Percentiles rank a stretch among this genome's conserved stretches.
These are phyloP conservation scores for Muschampia staudingeri DNA, from an alignment of 2,888 invertebrate genomes.

Conservation along the genomic window DNA sequence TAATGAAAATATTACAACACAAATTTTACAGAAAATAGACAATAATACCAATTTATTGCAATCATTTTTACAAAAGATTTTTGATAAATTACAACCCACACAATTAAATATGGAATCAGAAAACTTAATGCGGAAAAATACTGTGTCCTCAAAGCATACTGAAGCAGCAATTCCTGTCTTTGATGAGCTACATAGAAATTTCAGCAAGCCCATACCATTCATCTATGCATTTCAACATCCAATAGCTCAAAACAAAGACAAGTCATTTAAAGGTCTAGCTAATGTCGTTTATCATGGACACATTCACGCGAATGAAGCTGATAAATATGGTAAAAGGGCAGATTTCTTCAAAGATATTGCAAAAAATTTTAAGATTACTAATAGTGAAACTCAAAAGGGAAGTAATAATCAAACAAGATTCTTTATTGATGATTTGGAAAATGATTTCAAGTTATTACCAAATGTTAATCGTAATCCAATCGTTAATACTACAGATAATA, in stretches of 20 bases:
- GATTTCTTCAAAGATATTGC: slow-evolving; percentile 1
- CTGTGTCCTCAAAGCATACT: neutral
- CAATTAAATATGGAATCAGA: slow-evolving; percentile 38
- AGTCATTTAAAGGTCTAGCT: slow-evolving; percentile 28
- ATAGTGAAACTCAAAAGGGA: neutral
- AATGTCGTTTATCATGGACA: slow-evolving; percentile 45
- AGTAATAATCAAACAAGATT: slow-evolving; percentile 19
- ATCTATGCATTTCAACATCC: slow-evolving; percentile 65
- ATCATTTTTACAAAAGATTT: slow-evolving; percentile 77
- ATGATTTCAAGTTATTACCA: slow-evolving; percentile 29
- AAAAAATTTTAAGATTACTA: neutral
- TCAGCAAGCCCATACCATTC: slow-evolving; percentile 62
- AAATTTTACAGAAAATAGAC: slow-evolving; percentile 82
- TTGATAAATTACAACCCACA: slow-evolving; percentile 68
- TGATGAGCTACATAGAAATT: slow-evolving; percentile 33
- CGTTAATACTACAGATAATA: neutral
- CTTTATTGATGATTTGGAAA: slow-evolving; percentile 45
- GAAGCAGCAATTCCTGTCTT: neutral
- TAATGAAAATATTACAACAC: slow-evolving; percentile 79
- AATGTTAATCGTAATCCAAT: slow-evolving; percentile 10
- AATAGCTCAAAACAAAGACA: slow-evolving; percentile 11
- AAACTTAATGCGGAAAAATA: neutral
- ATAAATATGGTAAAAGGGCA: neutral
- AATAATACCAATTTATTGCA: slow-evolving; percentile 80
- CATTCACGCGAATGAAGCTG: slow-evolving; percentile 1